Base-by-base conservation (phyloP, 2,113 vertebrate genomes). In the Edolisoma coerulescens region DNA sequence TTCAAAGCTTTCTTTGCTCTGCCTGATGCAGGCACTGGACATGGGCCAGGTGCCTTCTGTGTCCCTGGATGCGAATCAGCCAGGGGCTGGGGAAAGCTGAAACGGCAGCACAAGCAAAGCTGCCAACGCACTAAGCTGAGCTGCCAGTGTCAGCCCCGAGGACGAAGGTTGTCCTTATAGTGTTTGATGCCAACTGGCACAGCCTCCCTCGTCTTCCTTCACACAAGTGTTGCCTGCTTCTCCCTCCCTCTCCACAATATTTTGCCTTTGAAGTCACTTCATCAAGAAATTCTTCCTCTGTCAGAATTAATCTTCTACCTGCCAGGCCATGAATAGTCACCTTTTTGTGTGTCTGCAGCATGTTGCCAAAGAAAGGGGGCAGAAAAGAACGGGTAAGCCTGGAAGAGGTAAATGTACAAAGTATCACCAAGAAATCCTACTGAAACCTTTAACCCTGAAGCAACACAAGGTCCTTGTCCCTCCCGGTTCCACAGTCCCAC, bases 201-300 rank as follows among this genome's bases (percentile, higher is more conserved):
- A 86, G 49, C 23, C 54, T 96, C 45, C n/a, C 65, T 81, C 85
- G 41, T 89, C 84, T 91, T 91, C 95, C 83, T 88, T 93, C 88
- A 90, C 56, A 67, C 49, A 89, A 94, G 33, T 24, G 21, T 54
- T 93, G 73, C 80, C 65, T 80, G 47, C 82, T 90, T 74, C 69
- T 42, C 83, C 64, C 67, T 92, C 91, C 81, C 73, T 69, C 78
- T 80, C 64, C 83, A 90, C 4, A 4, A 60, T 79, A 84, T 94
- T 93, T 94, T 95, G 83, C 92, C 91, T 97, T 97, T 96, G 91
- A 96, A 97, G 86, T 96, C 57, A 90, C 89, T 95, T 96, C 90
- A 95, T 95, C 89, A 96, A 95, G 86, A 96, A 95, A 95, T 97
- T 96, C 88, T 92, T 94, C 84, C 71, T 93, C 88, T 88, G 81